phyloP scores from a whole-genome alignment of 1,140 invertebrate species.

The Luehdorfia chinensis region DNA sequence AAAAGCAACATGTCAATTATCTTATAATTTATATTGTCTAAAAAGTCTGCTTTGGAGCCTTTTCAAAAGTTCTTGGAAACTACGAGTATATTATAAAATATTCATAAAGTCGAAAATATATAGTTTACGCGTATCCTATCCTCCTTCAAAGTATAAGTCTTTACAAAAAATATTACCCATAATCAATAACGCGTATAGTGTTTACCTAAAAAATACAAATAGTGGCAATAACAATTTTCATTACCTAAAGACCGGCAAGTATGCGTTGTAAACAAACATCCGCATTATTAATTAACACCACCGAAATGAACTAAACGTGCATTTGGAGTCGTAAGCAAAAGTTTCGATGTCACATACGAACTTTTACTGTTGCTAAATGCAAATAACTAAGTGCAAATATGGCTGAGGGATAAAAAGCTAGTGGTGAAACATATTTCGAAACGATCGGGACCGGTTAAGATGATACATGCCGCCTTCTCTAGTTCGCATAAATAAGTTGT shows the following conservation, averaged over 20 bases:
- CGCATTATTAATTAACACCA: slow-evolving; percentile 21
- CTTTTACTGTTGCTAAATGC: slow-evolving; percentile 8
- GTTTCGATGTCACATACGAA: slow-evolving; percentile 16
- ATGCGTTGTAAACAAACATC: slow-evolving; percentile 17
- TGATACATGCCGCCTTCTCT: slow-evolving; percentile 1
- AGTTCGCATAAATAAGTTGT: neutral
- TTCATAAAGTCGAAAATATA: no score
- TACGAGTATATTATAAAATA: neutral
- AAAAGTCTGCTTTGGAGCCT: no score
- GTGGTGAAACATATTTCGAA: slow-evolving; percentile 14
- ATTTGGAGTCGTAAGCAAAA: slow-evolving; percentile 18
- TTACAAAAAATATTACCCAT: no score
- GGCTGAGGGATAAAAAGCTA: slow-evolving; percentile 8
- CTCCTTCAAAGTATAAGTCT: no score
- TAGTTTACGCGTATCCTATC: no score
- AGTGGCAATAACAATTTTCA: no score
- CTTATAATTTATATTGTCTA: no score
- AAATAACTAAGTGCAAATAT: slow-evolving; percentile 5
- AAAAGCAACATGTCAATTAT: no score
- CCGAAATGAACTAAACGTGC: slow-evolving; percentile 13
- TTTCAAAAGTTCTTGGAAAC: slow-evolving; percentile 3
- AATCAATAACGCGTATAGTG: no score
- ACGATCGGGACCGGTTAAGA: slow-evolving; percentile 10
- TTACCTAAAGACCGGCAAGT: no score
- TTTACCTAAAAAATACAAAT: no score